Conservation (phyloP, 2,797 vertebrate genomes). For the Erpetoichthys calabaricus region DNA sequence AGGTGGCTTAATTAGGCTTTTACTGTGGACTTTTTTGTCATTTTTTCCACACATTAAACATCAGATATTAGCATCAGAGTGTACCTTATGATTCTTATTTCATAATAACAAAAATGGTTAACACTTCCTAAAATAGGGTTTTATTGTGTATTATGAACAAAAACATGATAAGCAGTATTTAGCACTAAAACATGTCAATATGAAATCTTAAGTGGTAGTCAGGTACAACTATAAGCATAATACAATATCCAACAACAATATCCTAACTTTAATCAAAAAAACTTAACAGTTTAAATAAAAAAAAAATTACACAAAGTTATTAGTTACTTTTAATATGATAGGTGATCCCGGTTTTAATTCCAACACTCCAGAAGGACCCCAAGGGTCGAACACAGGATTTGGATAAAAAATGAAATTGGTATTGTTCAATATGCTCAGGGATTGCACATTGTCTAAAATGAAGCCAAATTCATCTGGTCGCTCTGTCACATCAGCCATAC, state of each 20-base stretch:
- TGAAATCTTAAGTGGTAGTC: no score
- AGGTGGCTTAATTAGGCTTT: no score
- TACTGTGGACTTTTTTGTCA: no score
- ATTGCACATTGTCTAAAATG: conserved; percentile 82
- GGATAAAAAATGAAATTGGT: conserved; percentile 91
- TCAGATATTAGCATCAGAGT: no score
- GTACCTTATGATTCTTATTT: no score
- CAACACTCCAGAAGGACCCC: conserved; percentile 72
- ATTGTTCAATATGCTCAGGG: conserved; percentile 77
- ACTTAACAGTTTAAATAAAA: neutral
- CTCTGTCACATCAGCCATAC: conserved; percentile 60
- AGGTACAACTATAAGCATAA: no score
- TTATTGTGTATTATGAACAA: no score
- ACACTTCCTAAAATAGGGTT: no score
- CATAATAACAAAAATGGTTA: no score
- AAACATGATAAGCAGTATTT: no score
- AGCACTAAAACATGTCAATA: no score
- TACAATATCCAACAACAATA: neutral
- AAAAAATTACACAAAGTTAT: neutral
- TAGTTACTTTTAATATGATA: conserved; percentile 82
- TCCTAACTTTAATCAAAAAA: neutral
- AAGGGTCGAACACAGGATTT: conserved; percentile 82
- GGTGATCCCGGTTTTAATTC: conserved; percentile 93
- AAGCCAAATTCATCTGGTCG: conserved; percentile 90
- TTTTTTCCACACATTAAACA: no score